Percentiles rank a stretch among this genome's conserved stretches.
Evolutionary conservation across 2,888 invertebrate species (phyloP).

Genomic region (Pachymerium ferrugineum): DNA sequence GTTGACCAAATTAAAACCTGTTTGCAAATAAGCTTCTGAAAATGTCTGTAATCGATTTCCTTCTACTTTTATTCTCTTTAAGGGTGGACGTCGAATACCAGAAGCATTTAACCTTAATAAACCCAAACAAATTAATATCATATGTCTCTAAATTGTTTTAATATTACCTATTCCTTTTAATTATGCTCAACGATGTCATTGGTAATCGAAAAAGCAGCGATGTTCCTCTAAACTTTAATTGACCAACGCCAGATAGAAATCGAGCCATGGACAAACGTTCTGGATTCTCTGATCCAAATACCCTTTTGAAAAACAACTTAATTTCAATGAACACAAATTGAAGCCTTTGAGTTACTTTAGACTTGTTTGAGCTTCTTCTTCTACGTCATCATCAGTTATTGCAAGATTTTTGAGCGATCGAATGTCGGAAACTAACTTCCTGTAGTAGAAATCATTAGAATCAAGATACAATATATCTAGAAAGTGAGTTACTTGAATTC

Average conservation of each 20-base stretch:
- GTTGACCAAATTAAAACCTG: background rate
- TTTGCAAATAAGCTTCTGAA: background rate
- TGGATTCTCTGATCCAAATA: constrained; percentile 45
- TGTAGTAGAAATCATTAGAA: background rate
- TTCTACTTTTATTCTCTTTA: constrained; percentile 5
- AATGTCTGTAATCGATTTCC: background rate
- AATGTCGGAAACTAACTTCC: constrained; percentile 55
- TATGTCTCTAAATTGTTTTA: background rate
- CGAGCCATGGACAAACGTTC: constrained; percentile 15
- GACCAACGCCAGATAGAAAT: constrained; percentile 61
- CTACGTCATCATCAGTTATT: constrained; percentile 54
- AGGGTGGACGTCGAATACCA: constrained; percentile 16
- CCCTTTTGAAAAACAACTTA: constrained; percentile 39
- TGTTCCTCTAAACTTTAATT: constrained; percentile 62
- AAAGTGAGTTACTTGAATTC: constrained; percentile 52
- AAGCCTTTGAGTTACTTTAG: constrained; percentile 44
- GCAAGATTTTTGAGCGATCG: constrained; percentile 54
- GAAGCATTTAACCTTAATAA: constrained; percentile 10
- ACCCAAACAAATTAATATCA: background rate
- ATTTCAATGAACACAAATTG: too few species aligned
- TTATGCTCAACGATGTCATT: constrained; percentile 42
- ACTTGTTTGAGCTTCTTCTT: constrained; percentile 54
- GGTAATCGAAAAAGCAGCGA: constrained; percentile 60
- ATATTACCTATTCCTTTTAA: constrained; percentile 31
- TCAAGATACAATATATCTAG: background rate